phyloP scores from a whole-genome alignment of 2,797 vertebrate genomes.

The Scleropages formosus region DNA sequence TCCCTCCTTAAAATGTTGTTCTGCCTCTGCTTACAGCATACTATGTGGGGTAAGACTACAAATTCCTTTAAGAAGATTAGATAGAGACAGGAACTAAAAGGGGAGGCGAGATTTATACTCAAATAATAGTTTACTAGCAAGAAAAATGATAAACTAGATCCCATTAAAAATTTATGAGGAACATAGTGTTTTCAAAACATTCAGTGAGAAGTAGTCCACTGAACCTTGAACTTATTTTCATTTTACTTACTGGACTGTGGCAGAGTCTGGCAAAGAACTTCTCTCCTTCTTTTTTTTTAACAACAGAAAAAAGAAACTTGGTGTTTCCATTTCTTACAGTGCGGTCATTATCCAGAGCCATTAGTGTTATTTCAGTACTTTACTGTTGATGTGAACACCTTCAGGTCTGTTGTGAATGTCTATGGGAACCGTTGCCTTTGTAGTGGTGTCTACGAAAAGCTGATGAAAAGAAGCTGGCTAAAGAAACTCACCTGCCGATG shows the following conservation, averaged over 20 bases:
- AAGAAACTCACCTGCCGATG: not conserved
- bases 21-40: too few species aligned
- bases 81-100: too few species aligned
- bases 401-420: not conserved
- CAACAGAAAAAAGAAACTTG: too few species aligned
- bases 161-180: not conserved
- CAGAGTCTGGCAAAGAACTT: too few species aligned
- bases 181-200: not conserved
- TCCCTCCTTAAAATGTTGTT: too few species aligned
- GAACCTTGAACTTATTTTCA: too few species aligned
- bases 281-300: too few species aligned
- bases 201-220: not conserved
- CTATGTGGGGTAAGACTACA: too few species aligned
- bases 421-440: not conserved
- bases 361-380: not conserved
- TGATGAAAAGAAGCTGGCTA: constrained; percentile 11
- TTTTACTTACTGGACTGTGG: not conserved
- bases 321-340: not conserved
- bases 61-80: too few species aligned
- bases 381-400: not conserved
- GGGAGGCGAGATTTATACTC: too few species aligned
- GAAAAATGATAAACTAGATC: too few species aligned
- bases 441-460: constrained; percentile 8
- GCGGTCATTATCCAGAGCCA: not conserved
- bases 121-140: too few species aligned